Conservation (phyloP, 1,140 invertebrate species). For the Drosophila watanabei region DNA sequence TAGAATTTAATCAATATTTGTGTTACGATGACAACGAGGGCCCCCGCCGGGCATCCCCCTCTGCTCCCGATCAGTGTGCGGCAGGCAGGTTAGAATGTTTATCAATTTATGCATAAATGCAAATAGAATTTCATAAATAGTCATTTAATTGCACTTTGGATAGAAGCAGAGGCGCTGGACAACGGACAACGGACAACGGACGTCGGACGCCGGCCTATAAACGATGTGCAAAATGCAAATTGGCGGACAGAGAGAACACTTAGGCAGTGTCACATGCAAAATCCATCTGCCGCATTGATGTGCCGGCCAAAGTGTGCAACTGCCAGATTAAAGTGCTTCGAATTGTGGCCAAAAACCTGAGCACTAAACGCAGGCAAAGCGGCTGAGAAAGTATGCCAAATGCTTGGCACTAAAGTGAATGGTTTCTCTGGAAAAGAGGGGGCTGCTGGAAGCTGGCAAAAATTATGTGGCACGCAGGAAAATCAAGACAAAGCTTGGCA, state of each 20-base stretch:
- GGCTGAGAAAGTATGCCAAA: conserved; percentile 25
- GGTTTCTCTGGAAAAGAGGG: conserved; percentile 18
- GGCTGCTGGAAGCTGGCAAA: conserved; percentile 8
- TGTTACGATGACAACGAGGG: conserved; percentile 40
- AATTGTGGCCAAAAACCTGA: conserved; percentile 2
- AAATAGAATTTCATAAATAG: conserved; percentile 83
- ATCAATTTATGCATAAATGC: conserved; percentile 82
- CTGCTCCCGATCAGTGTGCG: conserved; percentile 14
- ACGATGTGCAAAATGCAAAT: conserved; percentile 79
- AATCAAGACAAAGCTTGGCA: conserved; percentile 74
- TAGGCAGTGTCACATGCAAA: conserved; percentile 41
- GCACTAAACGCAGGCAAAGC: conserved; percentile 27
- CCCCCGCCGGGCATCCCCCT: conserved; percentile 14
- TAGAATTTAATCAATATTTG: conserved; percentile 75
- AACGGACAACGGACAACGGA: background rate
- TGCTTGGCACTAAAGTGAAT: conserved; percentile 16
- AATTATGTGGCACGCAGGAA: conserved; percentile 62
- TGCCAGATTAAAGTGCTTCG: conserved; percentile 41
- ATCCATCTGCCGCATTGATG: conserved; percentile 24
- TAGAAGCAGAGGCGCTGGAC: conserved; percentile 13
- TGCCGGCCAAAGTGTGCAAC: conserved; percentile 18
- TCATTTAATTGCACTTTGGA: conserved; percentile 80
- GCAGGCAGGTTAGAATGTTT: conserved; percentile 53
- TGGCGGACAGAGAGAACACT: conserved; percentile 43
- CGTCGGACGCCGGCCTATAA: conserved; percentile 36